Percentiles rank a stretch among this genome's conserved stretches.
Conservation (phyloP, 2,888 invertebrate genomes). For the Macrosiphum euphorbiae region DNA sequence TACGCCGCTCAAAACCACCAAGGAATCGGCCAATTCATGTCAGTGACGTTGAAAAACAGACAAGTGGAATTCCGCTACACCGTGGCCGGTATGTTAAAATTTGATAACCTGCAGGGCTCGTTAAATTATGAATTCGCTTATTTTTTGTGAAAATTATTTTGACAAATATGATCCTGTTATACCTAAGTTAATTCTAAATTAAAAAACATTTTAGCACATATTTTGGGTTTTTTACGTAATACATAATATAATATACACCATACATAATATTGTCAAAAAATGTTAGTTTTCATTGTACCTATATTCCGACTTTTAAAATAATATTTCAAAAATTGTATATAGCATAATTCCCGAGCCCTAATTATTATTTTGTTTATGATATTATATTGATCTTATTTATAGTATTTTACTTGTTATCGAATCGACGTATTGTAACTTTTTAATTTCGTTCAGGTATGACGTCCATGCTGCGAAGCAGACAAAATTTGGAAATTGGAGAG, state of each 20-base stretch:
- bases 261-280: neutral
- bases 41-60: too few species aligned
- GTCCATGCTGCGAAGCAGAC: constrained; percentile 72
- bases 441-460: constrained; percentile 22
- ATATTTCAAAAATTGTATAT: neutral
- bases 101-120: neutral
- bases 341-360: neutral
- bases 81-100: too few species aligned
- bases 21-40: too few species aligned
- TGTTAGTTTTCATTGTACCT: too few species aligned
- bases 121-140: neutral
- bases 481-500: constrained; percentile 71
- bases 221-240: neutral
- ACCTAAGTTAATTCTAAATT: neutral
- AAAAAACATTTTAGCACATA: neutral
- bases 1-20: too few species aligned
- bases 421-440: neutral
- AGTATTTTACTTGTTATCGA: neutral
- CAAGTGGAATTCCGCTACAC: too few species aligned
- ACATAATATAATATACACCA: too few species aligned
- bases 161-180: neutral
- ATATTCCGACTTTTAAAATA: too few species aligned
- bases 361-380: neutral
- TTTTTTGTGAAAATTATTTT: neutral
- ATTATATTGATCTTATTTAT: neutral